A percentile compares a stretch with the other conserved stretches of the same genome.
Conservation (phyloP, 2,888 invertebrate species). For the Pseudoips prasinana region DNA sequence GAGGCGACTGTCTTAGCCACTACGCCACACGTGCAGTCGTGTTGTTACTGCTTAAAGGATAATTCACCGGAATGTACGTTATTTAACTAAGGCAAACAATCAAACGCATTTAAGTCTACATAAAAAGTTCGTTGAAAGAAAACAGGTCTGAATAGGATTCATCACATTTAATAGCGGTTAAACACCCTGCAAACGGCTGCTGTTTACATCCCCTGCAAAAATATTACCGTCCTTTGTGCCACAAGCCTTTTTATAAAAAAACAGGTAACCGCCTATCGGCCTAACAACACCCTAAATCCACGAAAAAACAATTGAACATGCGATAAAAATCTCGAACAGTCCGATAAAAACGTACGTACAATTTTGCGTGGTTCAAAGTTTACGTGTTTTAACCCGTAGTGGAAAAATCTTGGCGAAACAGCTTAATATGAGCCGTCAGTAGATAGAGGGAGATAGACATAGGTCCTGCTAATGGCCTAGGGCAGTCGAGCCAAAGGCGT, state of each 20-base stretch:
- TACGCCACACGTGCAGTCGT: too few species aligned
- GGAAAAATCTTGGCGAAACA: slow-evolving; percentile 55
- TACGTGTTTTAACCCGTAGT: slow-evolving; percentile 55
- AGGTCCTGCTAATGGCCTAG: slow-evolving; percentile 63
- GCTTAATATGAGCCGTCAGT: slow-evolving; percentile 41
- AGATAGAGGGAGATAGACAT: slow-evolving; percentile 49
- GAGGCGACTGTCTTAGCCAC: too few species aligned
- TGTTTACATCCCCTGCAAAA: slow-evolving; percentile 15
- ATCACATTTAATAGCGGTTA: slow-evolving; percentile 19
- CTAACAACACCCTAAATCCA: slow-evolving; percentile 17
- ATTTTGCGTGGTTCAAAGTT: slow-evolving; percentile 48
- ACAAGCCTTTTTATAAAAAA: slow-evolving; percentile 24
- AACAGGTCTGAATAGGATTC: too few species aligned
- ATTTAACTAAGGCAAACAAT: too few species aligned
- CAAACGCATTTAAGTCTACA: too few species aligned
- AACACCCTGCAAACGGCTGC: slow-evolving; percentile 18
- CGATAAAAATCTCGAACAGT: slow-evolving; percentile 23
- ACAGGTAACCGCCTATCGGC: slow-evolving; percentile 15
- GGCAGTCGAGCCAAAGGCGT: slow-evolving; percentile 58
- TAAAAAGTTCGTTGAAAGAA: too few species aligned
- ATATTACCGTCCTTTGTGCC: slow-evolving; percentile 18
- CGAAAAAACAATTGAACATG: slow-evolving; percentile 30
- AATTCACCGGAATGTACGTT: too few species aligned
- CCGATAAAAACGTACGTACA: slow-evolving; percentile 34
- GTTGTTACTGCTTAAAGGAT: too few species aligned